phyloP scores from a whole-genome alignment of 1,140 invertebrate species.

The Dinothrombium tinctorium region DNA sequence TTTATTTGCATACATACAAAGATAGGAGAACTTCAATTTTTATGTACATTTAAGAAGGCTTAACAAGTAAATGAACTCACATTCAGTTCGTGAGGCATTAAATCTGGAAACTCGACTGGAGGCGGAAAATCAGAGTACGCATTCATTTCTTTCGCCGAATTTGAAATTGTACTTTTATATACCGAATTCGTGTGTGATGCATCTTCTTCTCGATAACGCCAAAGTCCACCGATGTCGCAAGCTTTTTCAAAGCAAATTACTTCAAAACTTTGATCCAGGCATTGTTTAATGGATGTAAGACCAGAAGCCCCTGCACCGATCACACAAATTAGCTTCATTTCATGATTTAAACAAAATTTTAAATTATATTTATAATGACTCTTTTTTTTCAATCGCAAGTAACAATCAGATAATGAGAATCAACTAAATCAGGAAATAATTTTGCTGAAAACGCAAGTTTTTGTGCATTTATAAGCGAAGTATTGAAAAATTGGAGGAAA shows the following conservation, averaged over 20 bases:
- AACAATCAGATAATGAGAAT: too few species aligned
- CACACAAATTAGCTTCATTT: too few species aligned
- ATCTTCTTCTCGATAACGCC: conserved; percentile 25
- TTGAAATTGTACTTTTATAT: conserved; percentile 16
- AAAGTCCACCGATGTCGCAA: conserved; percentile 26
- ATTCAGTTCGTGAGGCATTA: conserved; percentile 20
- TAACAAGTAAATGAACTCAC: not conserved
- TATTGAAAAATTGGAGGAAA: too few species aligned
- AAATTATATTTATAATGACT: too few species aligned
- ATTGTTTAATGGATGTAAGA: conserved; percentile 23
- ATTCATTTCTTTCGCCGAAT: conserved; percentile 19
- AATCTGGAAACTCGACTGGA: conserved; percentile 19
- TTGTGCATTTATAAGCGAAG: too few species aligned
- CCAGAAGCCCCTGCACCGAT: conserved; percentile 26
- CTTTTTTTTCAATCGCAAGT: too few species aligned
- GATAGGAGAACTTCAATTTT: conserved; percentile 17
- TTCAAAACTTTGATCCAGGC: conserved; percentile 21
- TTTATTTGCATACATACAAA: conserved; percentile 19
- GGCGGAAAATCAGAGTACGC: conserved; percentile 23
- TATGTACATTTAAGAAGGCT: not conserved
- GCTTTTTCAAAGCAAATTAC: conserved; percentile 23
- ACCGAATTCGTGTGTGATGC: conserved; percentile 18
- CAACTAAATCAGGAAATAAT: too few species aligned
- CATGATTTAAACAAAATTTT: too few species aligned
- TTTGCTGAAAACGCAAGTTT: too few species aligned